Conservation (phyloP, 2,888 invertebrate genomes). For the Tridacna gigas region DNA sequence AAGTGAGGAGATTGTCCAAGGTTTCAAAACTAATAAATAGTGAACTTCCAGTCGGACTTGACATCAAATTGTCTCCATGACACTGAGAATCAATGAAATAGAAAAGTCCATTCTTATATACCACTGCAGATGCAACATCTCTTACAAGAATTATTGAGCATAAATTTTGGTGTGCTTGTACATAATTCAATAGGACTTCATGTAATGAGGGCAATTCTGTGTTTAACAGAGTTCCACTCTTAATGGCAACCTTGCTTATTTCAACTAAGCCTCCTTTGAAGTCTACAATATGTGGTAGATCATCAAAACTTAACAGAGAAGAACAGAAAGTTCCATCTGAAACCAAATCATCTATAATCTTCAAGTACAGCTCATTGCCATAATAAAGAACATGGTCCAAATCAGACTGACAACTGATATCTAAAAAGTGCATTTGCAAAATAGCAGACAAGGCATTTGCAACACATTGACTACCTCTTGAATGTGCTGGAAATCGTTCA, state of each 20-base stretch:
- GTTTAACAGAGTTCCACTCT: constrained; percentile 13
- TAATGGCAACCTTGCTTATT: constrained; percentile 23
- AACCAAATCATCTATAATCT: constrained; percentile 14
- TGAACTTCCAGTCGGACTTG: constrained; percentile 35
- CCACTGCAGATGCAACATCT: constrained; percentile 36
- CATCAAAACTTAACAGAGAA: constrained; percentile 37
- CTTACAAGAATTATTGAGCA: constrained; percentile 28
- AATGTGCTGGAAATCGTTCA: constrained; percentile 28
- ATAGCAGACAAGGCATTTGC: constrained; percentile 34
- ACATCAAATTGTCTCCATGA: constrained; percentile 34
- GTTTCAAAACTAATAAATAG: constrained; percentile 24
- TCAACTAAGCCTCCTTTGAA: neutral
- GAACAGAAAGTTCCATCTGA: neutral
- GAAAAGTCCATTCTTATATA: constrained; percentile 5
- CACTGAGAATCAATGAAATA: constrained; percentile 47
- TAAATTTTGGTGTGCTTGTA: neutral
- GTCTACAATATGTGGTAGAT: constrained; percentile 30
- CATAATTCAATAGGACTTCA: constrained; percentile 13
- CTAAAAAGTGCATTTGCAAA: constrained; percentile 22
- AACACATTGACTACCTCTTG: constrained; percentile 50
- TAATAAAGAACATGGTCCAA: constrained; percentile 33
- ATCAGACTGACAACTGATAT: neutral
- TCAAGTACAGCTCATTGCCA: constrained; percentile 30
- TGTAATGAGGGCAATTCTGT: constrained; percentile 33
- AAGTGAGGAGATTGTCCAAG: constrained; percentile 36